Percentiles rank a stretch among this genome's conserved stretches.
Evolutionary conservation across 1,140 invertebrate species (phyloP).

Genomic region (Sitophilus oryzae): DNA sequence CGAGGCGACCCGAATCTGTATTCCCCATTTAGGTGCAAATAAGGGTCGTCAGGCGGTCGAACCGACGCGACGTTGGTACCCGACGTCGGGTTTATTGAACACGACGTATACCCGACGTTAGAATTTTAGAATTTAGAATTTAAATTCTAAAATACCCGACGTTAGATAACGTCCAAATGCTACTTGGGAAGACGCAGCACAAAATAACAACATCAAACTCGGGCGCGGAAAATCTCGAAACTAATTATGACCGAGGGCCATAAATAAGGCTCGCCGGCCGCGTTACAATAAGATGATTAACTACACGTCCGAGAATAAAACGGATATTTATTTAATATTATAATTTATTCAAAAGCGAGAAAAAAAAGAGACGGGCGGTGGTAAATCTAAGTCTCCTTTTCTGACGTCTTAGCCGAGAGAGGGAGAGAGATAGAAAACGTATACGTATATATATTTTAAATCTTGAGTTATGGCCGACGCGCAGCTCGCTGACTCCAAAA

Average conservation of each 20-base stretch:
- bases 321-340: conserved; percentile 30
- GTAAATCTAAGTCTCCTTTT: conserved; percentile 29
- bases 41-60: too few relatives aligned
- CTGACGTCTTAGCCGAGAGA: conserved; percentile 23
- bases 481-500: background rate
- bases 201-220: conserved; percentile 1
- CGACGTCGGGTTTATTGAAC: too few relatives aligned
- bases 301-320: conserved; percentile 7
- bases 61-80: too few relatives aligned
- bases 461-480: conserved; percentile 25
- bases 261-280: background rate
- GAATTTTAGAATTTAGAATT: too few relatives aligned
- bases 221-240: background rate
- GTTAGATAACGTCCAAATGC: too few relatives aligned
- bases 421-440: too few relatives aligned
- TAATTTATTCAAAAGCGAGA: conserved; percentile 29
- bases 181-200: too few relatives aligned
- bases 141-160: too few relatives aligned
- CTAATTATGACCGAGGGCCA: background rate
- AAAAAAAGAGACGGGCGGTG: conserved; percentile 5
- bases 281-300: conserved; percentile 16
- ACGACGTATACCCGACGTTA: too few relatives aligned
- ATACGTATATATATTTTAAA: conserved; percentile 34
- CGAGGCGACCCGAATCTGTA: too few relatives aligned
- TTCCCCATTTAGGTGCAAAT: too few relatives aligned